These are phyloP conservation scores for Lamprotornis superbus DNA, from an alignment of 2,113 vertebrate species.

Conservation along the genomic window DNA sequence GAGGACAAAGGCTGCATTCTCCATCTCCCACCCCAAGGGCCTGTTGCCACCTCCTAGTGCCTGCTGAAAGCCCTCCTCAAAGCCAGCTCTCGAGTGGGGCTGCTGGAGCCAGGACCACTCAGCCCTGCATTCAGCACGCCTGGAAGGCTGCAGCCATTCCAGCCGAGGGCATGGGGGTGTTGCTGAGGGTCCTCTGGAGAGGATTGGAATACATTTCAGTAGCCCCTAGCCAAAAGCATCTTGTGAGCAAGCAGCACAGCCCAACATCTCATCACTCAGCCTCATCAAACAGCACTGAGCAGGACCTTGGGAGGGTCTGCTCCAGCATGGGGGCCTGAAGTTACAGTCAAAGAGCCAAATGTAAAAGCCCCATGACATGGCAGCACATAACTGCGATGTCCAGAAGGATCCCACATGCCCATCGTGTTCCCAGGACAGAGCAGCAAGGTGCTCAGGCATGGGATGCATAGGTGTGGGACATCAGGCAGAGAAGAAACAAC, in stretches of 20 bases:
- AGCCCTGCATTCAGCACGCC: background rate
- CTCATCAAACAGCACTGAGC: background rate
- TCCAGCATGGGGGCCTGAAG: background rate
- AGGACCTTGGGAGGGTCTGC: background rate
- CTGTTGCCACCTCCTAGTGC: slow-evolving; percentile 72
- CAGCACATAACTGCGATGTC: accelerated
- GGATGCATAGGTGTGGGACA: background rate
- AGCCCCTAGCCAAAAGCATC: background rate
- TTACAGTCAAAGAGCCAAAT: background rate
- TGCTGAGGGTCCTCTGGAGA: background rate
- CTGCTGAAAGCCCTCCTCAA: slow-evolving; percentile 76
- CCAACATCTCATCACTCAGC: background rate
- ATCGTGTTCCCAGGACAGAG: accelerated
- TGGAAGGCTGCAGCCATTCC: background rate
- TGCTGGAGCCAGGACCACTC: slow-evolving; percentile 79
- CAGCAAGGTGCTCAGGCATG: background rate
- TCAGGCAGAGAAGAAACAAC: background rate
- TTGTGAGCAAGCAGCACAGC: background rate
- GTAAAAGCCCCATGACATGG: accelerated
- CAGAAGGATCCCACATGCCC: background rate
- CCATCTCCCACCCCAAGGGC: slow-evolving; percentile 56
- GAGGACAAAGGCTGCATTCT: slow-evolving; percentile 45
- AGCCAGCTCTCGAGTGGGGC: slow-evolving; percentile 67
- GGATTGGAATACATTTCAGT: background rate
- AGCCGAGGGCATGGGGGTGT: background rate